phyloP scores from a whole-genome alignment of 2,888 invertebrate species.

The Nudaria mundana region DNA sequence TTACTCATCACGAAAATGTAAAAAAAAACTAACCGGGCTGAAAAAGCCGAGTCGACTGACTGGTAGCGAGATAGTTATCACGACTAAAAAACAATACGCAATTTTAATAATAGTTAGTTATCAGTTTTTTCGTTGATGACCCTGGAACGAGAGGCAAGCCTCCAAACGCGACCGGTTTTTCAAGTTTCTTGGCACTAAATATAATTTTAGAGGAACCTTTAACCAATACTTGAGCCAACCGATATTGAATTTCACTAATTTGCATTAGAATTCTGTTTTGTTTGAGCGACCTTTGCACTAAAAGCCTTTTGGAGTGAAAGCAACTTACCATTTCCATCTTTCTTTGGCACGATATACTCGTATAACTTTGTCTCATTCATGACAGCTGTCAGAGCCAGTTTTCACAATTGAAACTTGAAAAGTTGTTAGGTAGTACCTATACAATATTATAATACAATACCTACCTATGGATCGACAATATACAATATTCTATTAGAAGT shows the following conservation, averaged over 20 bases:
- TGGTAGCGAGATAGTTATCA: slow-evolving; percentile 13
- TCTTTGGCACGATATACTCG: slow-evolving; percentile 12
- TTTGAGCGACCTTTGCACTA: slow-evolving; percentile 4
- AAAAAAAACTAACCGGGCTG: slow-evolving; percentile 10
- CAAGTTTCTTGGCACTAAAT: slow-evolving; percentile 45
- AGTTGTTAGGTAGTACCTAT: slow-evolving; percentile 35
- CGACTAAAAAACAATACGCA: slow-evolving; percentile 23
- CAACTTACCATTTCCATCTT: slow-evolving; percentile 13
- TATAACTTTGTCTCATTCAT: slow-evolving; percentile 37
- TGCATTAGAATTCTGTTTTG: slow-evolving; percentile 9
- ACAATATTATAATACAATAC: too few relatives aligned
- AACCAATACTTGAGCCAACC: slow-evolving; percentile 6
- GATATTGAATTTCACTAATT: slow-evolving; percentile 19
- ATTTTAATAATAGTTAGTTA: slow-evolving; percentile 28
- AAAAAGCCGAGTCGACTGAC: slow-evolving; percentile 9
- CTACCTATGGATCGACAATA: too few relatives aligned
- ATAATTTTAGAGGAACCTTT: slow-evolving; percentile 22
- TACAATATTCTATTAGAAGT: slow-evolving; percentile 8
- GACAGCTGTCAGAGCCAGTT: slow-evolving; percentile 63
- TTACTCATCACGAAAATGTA: background rate
- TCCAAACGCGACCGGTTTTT: slow-evolving; percentile 59
- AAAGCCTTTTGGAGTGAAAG: slow-evolving; percentile 18
- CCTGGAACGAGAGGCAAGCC: slow-evolving; percentile 60
- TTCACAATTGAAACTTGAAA: slow-evolving; percentile 59
- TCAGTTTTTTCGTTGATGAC: slow-evolving; percentile 43